Conservation (phyloP, 2,797 vertebrate genomes). For the Tinamus major region DNA sequence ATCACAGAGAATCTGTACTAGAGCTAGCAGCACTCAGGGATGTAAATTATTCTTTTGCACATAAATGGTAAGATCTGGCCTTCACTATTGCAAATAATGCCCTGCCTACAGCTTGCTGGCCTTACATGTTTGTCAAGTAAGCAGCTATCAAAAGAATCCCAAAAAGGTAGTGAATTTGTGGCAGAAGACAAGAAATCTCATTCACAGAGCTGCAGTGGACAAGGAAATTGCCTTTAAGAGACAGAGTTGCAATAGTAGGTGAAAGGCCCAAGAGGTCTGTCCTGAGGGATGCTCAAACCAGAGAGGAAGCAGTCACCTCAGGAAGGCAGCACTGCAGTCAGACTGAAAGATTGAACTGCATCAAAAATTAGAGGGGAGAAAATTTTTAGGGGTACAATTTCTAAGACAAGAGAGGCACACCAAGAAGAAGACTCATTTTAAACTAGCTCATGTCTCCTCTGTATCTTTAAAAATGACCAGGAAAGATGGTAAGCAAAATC, state of each 20-base stretch:
- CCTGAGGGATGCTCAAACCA: accelerated
- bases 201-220: background rate
- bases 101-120: background rate
- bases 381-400: accelerated
- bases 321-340: background rate
- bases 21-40: background rate
- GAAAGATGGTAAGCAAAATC: background rate
- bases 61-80: background rate
- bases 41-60: background rate
- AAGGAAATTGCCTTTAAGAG: background rate
- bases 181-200: background rate
- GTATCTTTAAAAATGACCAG: background rate
- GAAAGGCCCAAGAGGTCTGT: background rate
- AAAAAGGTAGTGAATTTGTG: background rate
- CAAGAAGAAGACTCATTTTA: background rate
- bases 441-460: background rate
- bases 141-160: background rate
- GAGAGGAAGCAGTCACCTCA: background rate
- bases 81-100: background rate
- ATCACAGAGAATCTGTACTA: background rate
- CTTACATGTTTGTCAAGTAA: background rate
- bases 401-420: background rate
- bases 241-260: background rate
- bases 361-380: accelerated
- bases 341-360: background rate